These are phyloP conservation scores for Neosilurus hyrtlii DNA, from an alignment of 2,797 vertebrate species.

Conservation along the genomic window DNA sequence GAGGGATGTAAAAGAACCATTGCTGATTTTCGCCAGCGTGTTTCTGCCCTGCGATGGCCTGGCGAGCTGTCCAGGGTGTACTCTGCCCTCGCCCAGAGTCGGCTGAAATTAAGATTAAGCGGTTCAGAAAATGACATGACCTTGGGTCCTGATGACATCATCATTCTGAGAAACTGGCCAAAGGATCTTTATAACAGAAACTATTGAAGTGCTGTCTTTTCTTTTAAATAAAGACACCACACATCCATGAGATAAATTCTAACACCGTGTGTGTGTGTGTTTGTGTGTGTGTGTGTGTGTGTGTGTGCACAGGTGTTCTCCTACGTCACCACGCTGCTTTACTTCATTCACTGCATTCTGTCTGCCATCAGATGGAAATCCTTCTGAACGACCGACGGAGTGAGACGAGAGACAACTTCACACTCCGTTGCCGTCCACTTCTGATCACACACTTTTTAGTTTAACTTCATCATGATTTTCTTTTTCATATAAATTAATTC, in stretches of 20 bases:
- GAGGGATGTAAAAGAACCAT: too few relatives aligned
- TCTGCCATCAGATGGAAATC: conserved; percentile 73
- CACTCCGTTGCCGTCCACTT: not conserved
- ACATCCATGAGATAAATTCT: not conserved
- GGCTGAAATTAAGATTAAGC: too few relatives aligned
- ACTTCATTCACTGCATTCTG: conserved; percentile 73
- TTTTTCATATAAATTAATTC: not conserved
- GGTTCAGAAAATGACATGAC: too few relatives aligned
- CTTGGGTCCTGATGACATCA: too few relatives aligned
- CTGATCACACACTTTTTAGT: not conserved
- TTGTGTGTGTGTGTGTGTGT: conserved; percentile 15
- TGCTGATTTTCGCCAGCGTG: too few relatives aligned
- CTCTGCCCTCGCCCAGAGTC: too few relatives aligned
- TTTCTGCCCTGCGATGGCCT: too few relatives aligned
- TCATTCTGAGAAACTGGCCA: too few relatives aligned
- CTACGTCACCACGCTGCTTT: conserved; percentile 64
- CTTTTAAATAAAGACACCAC: not conserved
- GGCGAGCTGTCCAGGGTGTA: too few relatives aligned
- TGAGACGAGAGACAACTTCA: not conserved
- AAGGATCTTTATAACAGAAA: too few relatives aligned
- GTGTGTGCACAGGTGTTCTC: conserved; percentile 67
- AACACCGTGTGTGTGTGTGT: not conserved
- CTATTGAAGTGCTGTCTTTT: not conserved
- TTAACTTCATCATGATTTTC: not conserved
- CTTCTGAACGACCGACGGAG: conserved; percentile 58